Base-by-base conservation (phyloP, 1,140 invertebrate genomes). In the Drosophila burlai region DNA sequence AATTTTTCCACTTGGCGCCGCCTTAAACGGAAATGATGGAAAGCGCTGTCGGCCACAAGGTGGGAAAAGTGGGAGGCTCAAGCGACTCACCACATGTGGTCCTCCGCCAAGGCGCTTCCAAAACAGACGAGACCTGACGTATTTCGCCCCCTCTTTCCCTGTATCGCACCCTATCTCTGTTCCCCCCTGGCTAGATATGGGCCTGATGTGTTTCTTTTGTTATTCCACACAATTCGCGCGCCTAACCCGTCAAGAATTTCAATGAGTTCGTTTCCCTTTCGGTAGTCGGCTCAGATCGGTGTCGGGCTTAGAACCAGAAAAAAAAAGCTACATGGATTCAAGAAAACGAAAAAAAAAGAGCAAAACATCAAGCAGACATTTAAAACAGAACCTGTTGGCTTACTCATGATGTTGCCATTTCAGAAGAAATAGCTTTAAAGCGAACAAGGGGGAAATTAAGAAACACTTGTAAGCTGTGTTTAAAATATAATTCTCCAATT, bases 221-320 rank as follows among this genome's bases (percentile, higher is more conserved):
- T 81, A 81, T 83, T 78, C 82, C 66, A 72, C 65, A 80, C 81
- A 81, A 84, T 89, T 84, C 81, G 84, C 81, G 74, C 69, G 49
- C 66, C 74, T 61, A 78, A 74, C 81, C 83, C 79, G 85, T 76
- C 66, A 79, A 76, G 84, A 89, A 89, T 89, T 89, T 90, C 85
- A 89, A 89, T 90, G 85, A 89, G 84, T 89, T 89, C 85, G 85
- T 90, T 89, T 89, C 85, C 84, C 85, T 89, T 89, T 89, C 84
- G 81, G 84, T 83, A 81, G 84, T 71, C 76, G 47, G 40, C 34
- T 64, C 61, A 55, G 61, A 57, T 57, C 54, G 54, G 54, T 57
- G 54, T 42, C 54, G 54, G 15, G 21, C 26, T 68, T 76, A 50
- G 52, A 76, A 36, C 65, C 38, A 40, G 45, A 26, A 24, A 29